These are phyloP conservation scores for Actinernus sp. DNA, from an alignment of 92 coral and sea anemone species.

Conservation along the genomic window DNA sequence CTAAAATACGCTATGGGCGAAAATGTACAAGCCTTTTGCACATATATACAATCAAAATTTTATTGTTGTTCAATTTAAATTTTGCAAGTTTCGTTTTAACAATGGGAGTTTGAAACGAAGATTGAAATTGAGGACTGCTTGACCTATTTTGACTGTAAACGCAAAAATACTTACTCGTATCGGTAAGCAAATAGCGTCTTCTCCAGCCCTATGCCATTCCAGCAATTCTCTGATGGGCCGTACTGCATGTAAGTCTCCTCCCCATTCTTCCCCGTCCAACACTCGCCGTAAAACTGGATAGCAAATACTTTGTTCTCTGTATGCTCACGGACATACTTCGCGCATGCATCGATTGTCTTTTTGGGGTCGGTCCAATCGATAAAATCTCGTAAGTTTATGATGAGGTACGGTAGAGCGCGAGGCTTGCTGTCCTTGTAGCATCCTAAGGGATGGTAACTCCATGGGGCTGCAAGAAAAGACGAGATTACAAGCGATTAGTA, in stretches of 20 bases:
- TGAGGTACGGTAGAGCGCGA: conserved; percentile 17
- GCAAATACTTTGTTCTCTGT: conserved; percentile 45
- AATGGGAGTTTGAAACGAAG: background rate
- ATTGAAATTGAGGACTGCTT: background rate
- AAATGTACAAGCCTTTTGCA: too few species aligned
- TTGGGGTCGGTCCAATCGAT: conserved; percentile 49
- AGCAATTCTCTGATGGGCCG: conserved; percentile 33
- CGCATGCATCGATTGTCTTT: conserved; percentile 48
- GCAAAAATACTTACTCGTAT: conserved; percentile 29
- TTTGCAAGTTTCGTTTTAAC: too few species aligned
- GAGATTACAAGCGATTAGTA: too few species aligned
- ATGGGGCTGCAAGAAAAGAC: too few species aligned
- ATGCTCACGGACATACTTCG: conserved; percentile 30
- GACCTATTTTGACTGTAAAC: background rate
- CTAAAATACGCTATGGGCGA: too few species aligned
- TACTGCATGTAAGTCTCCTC: conserved; percentile 22
- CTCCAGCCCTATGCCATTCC: conserved; percentile 32
- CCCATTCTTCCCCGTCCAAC: conserved; percentile 57
- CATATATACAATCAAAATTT: too few species aligned
- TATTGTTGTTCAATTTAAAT: too few species aligned
- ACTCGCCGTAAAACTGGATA: conserved; percentile 61
- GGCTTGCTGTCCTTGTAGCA: conserved; percentile 43
- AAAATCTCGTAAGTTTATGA: conserved; percentile 25
- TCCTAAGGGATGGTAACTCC: conserved; percentile 49
- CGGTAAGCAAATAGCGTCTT: conserved; percentile 25